Base-by-base conservation (phyloP, 2,888 invertebrate genomes). In the Epsilonema sp. region DNA sequence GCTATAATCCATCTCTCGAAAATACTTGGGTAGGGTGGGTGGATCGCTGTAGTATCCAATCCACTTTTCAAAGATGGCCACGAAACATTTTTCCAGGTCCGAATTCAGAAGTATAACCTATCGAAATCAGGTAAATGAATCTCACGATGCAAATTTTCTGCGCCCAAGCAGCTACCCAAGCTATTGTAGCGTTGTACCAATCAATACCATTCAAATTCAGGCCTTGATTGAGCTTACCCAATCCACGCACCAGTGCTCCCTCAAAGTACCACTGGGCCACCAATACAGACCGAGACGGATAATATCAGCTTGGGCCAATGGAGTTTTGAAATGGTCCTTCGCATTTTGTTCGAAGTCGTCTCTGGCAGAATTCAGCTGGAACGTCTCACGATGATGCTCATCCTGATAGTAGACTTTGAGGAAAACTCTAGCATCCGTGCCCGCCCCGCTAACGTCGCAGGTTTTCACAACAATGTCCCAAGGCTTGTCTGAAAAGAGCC, bases 381-480 rank as follows among this genome's bases (percentile, higher is more conserved):
- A 57, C 8, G 52, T 53, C 44, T 57, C 56, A 5, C 47, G 50
- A 41, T 54, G 55, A 43, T 56, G 56, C 1, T 52, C 52, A 16
- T 55, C 49, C 40, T 54, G 51, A 42, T 58, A 58, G 51, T 52
- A 56, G 11, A 52, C 48, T 43, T 58, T 58, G 44, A 56, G 36
- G 45, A 53, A 58, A 2, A 54, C 56, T 16, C 52, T 47, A 3
- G 58, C 58, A 25, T 58, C 57, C 5, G 58, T 58, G 20, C 58
- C 58, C 2, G 57, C 52, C 2, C 55, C 55, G 5, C 51, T 45
- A 11, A 38, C 44, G 31, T 54, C 54, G 47, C 58, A 58, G 2
- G 58, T 58, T 36, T 55, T 51, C 20, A 58, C 51, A 8, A 58
- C 51, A 1, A 58, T 55, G 44, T 58, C 57, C 58, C 58, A 58